Conservation (phyloP, 1,140 invertebrate genomes). For the Drosophila quadrilineata region DNA sequence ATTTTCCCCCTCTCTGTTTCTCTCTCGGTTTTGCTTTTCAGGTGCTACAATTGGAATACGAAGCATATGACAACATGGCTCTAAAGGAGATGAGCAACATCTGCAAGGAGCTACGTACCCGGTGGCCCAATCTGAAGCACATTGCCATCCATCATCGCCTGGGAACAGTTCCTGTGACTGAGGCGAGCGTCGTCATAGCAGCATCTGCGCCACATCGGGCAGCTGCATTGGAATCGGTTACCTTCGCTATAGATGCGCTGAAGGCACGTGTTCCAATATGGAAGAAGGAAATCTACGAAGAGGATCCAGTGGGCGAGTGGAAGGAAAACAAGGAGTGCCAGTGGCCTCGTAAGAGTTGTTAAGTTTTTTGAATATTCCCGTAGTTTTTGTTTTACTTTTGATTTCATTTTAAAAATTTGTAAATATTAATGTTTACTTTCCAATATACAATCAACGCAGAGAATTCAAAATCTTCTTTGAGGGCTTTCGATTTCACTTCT, state of each 20-base stretch:
- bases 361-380: background rate
- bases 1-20: too few species aligned
- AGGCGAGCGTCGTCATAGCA: conserved; percentile 95
- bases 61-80: conserved; percentile 96
- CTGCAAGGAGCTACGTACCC: conserved; percentile 86
- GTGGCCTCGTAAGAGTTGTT: conserved; percentile 83
- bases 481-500: conserved; percentile 52
- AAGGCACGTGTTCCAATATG: conserved; percentile 96
- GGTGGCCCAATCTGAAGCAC: conserved; percentile 88
- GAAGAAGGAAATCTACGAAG: conserved; percentile 96
- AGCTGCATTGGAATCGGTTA: conserved; percentile 91
- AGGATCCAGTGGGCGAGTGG: conserved; percentile 83
- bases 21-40: too few species aligned
- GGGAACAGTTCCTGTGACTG: conserved; percentile 91
- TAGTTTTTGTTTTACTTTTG: background rate
- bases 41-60: conserved; percentile 93
- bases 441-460: conserved; percentile 10
- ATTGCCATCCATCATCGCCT: conserved; percentile 92
- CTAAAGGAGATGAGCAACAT: conserved; percentile 91
- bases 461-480: conserved; percentile 9
- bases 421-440: conserved; percentile 8
- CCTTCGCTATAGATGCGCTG: conserved; percentile 91
- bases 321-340: conserved; percentile 91
- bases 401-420: background rate
- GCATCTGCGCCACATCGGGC: conserved; percentile 93